A percentile compares a stretch with the other conserved stretches of the same genome.
phyloP scores from a whole-genome alignment of 2,888 invertebrate genomes.

The Villa cingulata region DNA sequence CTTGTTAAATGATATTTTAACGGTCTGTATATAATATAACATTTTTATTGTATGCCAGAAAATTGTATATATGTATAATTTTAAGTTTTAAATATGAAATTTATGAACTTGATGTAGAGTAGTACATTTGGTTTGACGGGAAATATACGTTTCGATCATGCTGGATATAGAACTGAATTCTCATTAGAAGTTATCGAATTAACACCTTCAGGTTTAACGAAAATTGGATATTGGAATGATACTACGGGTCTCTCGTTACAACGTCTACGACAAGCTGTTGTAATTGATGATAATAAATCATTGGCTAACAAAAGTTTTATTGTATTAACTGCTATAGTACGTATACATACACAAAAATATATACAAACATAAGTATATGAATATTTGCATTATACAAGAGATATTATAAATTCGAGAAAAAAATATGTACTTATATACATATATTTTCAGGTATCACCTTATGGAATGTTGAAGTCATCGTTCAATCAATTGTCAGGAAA shows the following conservation, averaged over 20 bases:
- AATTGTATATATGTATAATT: constrained; percentile 70
- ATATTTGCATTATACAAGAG: neutral
- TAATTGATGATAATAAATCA: constrained; percentile 41
- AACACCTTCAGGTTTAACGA: constrained; percentile 45
- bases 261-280: constrained; percentile 32
- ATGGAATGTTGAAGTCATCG: constrained; percentile 69
- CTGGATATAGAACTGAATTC: constrained; percentile 58
- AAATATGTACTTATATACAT: too few relatives aligned
- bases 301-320: constrained; percentile 58
- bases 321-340: constrained; percentile 56
- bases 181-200: constrained; percentile 54
- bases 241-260: constrained; percentile 46
- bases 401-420: too few relatives aligned
- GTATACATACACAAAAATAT: constrained; percentile 14
- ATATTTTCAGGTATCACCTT: constrained; percentile 66
- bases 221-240: constrained; percentile 56
- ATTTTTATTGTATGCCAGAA: too few relatives aligned
- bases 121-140: constrained; percentile 52
- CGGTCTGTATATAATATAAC: neutral
- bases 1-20: neutral
- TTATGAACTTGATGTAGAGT: constrained; percentile 11
- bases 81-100: constrained; percentile 63
- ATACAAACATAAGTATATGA: neutral
- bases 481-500: constrained; percentile 54
- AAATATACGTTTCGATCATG: constrained; percentile 56